These are phyloP conservation scores for Dynastes hyllus DNA, from an alignment of 2,888 invertebrate genomes.

Conservation along the genomic window DNA sequence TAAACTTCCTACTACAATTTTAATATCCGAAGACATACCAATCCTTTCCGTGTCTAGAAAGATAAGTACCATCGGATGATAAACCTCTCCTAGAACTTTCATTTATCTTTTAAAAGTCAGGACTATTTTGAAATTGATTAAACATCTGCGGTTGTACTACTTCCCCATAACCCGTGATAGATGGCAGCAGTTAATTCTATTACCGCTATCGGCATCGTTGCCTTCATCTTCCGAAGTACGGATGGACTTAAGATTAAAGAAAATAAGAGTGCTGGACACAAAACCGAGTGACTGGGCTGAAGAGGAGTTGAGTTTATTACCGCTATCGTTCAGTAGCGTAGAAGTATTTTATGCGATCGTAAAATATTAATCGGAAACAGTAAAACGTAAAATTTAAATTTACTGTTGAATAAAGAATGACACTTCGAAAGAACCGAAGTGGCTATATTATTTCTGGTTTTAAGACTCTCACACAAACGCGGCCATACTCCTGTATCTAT, in stretches of 20 bases:
- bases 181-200: conserved; percentile 30
- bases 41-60: too few relatives aligned
- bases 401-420: conserved; percentile 47
- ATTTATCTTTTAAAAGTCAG: conserved; percentile 5
- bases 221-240: conserved; percentile 9
- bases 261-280: conserved; percentile 42
- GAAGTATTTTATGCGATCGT: conserved; percentile 47
- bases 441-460: too few relatives aligned
- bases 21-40: too few relatives aligned
- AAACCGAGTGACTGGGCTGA: conserved; percentile 26
- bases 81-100: not conserved
- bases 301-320: conserved; percentile 46
- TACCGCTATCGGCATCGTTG: conserved; percentile 18
- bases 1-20: not conserved
- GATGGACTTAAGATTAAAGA: conserved; percentile 39
- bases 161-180: conserved; percentile 22
- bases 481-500: conserved; percentile 6
- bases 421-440: conserved; percentile 37
- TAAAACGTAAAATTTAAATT: conserved; percentile 48
- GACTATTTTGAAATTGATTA: conserved; percentile 9
- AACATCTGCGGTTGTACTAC: conserved; percentile 9
- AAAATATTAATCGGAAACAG: conserved; percentile 49
- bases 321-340: conserved; percentile 46
- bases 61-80: not conserved
- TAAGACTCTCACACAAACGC: conserved; percentile 16